Conservation (phyloP, 2,113 vertebrate species). For the Prietella phreatophila region DNA sequence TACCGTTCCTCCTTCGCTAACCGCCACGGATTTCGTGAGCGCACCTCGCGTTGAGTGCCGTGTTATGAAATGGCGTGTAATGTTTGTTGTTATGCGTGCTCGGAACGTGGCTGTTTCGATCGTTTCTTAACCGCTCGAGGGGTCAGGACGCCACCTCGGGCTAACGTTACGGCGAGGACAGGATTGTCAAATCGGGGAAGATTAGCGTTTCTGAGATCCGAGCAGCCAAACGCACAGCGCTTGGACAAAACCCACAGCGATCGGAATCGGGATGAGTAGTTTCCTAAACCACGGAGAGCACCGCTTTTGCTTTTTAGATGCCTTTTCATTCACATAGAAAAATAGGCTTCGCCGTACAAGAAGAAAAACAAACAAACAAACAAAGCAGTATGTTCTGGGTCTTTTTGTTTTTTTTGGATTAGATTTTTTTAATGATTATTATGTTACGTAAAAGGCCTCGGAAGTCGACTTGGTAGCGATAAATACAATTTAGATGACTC, state of each 20-base stretch:
- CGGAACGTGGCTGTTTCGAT: background rate
- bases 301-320: background rate
- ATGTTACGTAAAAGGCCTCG: conserved; percentile 39
- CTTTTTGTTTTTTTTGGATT: background rate
- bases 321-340: conserved; percentile 50
- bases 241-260: background rate
- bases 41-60: background rate
- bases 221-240: conserved; percentile 29
- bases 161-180: background rate
- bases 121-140: background rate
- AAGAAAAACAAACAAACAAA: conserved; percentile 25
- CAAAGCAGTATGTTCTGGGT: conserved; percentile 31
- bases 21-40: background rate
- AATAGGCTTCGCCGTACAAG: conserved; percentile 54
- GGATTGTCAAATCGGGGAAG: conserved; percentile 16
- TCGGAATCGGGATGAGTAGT: background rate
- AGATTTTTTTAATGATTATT: too few species aligned
- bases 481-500: background rate
- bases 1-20: background rate
- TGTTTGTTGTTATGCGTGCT: background rate
- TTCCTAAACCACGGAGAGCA: background rate
- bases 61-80: background rate
- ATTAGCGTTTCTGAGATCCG: background rate
- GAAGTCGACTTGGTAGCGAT: background rate
- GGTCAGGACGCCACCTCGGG: background rate